Evolutionary conservation across 2,797 vertebrate species (phyloP).

Genomic region (Sebastes paucispinis): DNA sequence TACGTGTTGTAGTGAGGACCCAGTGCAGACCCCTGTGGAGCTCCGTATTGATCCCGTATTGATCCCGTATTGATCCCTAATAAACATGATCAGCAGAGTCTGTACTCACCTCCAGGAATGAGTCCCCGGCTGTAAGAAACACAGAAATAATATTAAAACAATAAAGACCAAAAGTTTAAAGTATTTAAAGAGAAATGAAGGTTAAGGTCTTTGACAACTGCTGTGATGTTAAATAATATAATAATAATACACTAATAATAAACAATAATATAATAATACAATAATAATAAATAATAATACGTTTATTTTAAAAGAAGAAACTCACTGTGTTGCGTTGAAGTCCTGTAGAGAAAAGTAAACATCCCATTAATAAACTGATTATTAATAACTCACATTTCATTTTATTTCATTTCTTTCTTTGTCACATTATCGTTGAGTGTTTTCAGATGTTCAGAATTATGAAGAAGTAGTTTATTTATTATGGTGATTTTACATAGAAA

Average conservation of each 20-base stretch:
- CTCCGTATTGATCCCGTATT: not conserved
- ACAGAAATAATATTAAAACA: slow-evolving; percentile 1
- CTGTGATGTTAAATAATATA: not conserved
- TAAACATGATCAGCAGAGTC: not conserved
- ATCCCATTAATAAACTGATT: not conserved
- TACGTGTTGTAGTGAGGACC: too few relatives aligned
- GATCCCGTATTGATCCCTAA: not conserved
- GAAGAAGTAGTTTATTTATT: too few relatives aligned
- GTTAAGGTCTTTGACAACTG: too few relatives aligned
- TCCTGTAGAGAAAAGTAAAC: slow-evolving; percentile 34
- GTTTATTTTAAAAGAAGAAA: not conserved
- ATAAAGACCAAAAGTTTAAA: not conserved
- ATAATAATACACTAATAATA: too few relatives aligned
- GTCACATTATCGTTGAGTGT: too few relatives aligned
- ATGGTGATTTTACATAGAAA: too few relatives aligned
- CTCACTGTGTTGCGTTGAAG: slow-evolving; percentile 39
- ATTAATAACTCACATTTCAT: not conserved
- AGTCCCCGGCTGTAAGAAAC: slow-evolving; percentile 67
- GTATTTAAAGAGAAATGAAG: too few relatives aligned
- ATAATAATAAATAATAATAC: not conserved
- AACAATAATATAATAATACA: too few relatives aligned
- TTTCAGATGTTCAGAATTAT: too few relatives aligned
- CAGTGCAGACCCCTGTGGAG: not conserved
- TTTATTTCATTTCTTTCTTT: too few relatives aligned
- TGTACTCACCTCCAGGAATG: not conserved